Evolutionary conservation across 2,797 vertebrate species (phyloP).

Genomic region (Peromyscus aztecus): DNA sequence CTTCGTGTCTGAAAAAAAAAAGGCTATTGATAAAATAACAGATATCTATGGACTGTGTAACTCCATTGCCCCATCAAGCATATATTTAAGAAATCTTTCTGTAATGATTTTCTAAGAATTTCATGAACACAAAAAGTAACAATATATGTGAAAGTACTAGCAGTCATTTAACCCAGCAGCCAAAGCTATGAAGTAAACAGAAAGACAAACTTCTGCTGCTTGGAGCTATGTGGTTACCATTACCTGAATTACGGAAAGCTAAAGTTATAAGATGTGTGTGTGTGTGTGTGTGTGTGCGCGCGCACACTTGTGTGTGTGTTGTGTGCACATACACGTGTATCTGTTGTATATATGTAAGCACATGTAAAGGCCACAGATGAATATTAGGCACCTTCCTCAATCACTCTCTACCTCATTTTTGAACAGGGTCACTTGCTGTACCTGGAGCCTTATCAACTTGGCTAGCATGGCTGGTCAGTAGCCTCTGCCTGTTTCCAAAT

Average conservation of each 20-base stretch:
- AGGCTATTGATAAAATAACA: conserved; percentile 15
- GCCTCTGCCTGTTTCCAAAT: background rate
- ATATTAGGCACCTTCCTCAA: background rate
- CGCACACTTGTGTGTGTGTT: background rate
- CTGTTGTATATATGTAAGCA: background rate
- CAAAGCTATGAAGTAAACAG: background rate
- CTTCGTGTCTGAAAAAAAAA: conserved; percentile 55
- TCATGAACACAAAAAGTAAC: conserved; percentile 15
- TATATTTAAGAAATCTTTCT: conserved; percentile 6
- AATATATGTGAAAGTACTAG: background rate
- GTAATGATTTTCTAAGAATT: conserved; percentile 2
- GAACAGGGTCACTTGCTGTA: background rate
- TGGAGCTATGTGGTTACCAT: conserved; percentile 1
- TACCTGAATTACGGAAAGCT: background rate
- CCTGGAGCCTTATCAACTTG: background rate
- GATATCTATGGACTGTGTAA: background rate
- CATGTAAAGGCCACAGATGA: background rate
- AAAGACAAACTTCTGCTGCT: background rate
- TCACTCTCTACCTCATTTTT: background rate
- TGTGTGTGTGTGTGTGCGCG: too few relatives aligned
- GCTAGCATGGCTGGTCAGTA: background rate
- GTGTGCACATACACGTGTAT: background rate
- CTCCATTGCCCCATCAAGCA: background rate
- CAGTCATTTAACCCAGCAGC: background rate
- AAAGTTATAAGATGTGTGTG: background rate